Evolutionary conservation across 1,140 invertebrate genomes (phyloP), one percentile per base, ranked within the genome.

Genomic region (Temnothorax longispinosus): DNA sequence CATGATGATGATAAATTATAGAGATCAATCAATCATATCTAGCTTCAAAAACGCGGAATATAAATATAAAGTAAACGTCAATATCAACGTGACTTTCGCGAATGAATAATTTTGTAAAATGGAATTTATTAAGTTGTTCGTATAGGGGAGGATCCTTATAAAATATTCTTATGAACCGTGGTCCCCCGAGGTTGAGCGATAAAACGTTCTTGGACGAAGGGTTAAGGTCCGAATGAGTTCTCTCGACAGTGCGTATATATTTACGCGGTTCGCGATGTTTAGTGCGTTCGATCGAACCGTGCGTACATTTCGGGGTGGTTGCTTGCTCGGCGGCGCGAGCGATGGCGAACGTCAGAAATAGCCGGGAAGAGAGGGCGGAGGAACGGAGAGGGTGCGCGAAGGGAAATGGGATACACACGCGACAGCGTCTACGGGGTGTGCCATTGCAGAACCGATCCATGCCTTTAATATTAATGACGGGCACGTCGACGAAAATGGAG

Each of bases 401-500:
- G 71, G 69, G 62, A 88, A 88, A 64, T 58, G 54, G 84, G 52
- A 78, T 62, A 81, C 75, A 81, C 80, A 84, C 80, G 76, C 65
- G 72, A 71, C 47, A 71, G 72, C 38, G 71, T 64, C 80, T 84
- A 84, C 69, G 69, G 80, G 80, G 80, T 84, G 80, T 84, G 54
- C 41, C 69, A n/a, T n/a, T n/a, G n/a, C n/a, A 47, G 69, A 74
- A 74, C 41, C 80, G 69, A 58, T 56, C 47, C 32, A n/a, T 27
- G 47, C 69, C 56, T 84, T 69, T 84, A 84, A 84, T 84, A 84
- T 84, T 84, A 84, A 84, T 75, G 80, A 84, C 80, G 67, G 41
- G 41, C 56, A 47, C 58, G 50, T 50, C 82, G 75, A 62, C 60
- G 84, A 82, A 72, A 72, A 82, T 72, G 65, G 56, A 84, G 80